A percentile compares a stretch with the other conserved stretches of the same genome.
These are phyloP conservation scores for Scaptomyza parva DNA, from an alignment of 2,888 invertebrate genomes.

Conservation along the genomic window DNA sequence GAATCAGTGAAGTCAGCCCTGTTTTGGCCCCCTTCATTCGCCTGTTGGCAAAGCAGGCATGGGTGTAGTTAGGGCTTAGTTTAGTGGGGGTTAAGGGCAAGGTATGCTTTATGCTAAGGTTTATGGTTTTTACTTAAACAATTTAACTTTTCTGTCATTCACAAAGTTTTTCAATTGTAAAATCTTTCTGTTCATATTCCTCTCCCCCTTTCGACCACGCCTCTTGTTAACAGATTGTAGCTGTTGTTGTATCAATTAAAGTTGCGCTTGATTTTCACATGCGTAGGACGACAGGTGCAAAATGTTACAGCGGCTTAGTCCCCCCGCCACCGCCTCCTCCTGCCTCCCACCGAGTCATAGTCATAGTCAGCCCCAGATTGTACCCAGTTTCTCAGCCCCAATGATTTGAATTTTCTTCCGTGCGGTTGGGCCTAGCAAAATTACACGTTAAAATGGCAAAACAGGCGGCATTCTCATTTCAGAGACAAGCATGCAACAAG, in stretches of 20 bases:
- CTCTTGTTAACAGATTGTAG: slow-evolving; percentile 35
- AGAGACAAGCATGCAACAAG: slow-evolving; percentile 7
- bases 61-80: neutral
- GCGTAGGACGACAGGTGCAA: slow-evolving; percentile 79
- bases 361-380: slow-evolving; percentile 5
- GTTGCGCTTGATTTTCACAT: slow-evolving; percentile 78
- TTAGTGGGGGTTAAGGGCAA: neutral
- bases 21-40: slow-evolving; percentile 44
- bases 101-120: no score
- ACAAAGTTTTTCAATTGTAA: no score
- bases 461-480: slow-evolving; percentile 49
- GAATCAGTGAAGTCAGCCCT: slow-evolving; percentile 21
- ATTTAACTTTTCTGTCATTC: no score
- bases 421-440: slow-evolving; percentile 61
- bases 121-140: no score
- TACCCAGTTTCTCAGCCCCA: slow-evolving; percentile 10
- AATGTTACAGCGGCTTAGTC: slow-evolving; percentile 69
- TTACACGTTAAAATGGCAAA: slow-evolving; percentile 49
- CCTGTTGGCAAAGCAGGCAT: slow-evolving; percentile 29
- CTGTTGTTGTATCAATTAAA: slow-evolving; percentile 76
- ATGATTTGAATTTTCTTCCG: slow-evolving; percentile 75
- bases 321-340: neutral
- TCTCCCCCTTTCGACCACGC: slow-evolving; percentile 4
- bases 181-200: neutral
- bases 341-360: slow-evolving; percentile 13